Evolutionary conservation across 2,113 vertebrate genomes (phyloP), one percentile per base, ranked within the genome.

Genomic region (Macaca mulatta): DNA sequence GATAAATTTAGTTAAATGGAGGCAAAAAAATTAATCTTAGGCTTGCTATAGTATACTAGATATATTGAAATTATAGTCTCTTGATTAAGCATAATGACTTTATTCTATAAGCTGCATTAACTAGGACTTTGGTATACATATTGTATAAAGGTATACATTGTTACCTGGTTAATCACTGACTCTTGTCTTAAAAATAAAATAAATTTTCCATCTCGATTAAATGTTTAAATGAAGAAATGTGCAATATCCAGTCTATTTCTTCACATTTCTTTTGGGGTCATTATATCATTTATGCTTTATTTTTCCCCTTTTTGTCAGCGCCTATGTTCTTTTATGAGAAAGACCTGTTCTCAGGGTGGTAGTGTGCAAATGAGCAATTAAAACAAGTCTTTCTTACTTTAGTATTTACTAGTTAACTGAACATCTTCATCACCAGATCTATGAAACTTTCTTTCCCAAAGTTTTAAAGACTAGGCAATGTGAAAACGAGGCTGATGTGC

Each of bases 401-500:
- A 86, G 88, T 98, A 75, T 94, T 91, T 92, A 85, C 97, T 98
- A 98, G 98, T 98, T 98, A 98, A 84, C 85, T 91, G 43, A 98
- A 96, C 77, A 95, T 85, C 45, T 97, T 98, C 79, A 98, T 97
- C 96, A 97, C 93, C 92, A 92, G 45, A 97, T 96, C 57, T 35
- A 48, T 75, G 48, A 64, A 80, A 67, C 52, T 93, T 93, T 91
- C 52, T 89, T 85, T 90, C 52, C 25, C 45, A 5, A 82, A 55
- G 27, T 93, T 94, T 96, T 55, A 93, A 94, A 94, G 82, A 80
- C 59, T 85, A 92, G 96, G 92, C 64, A 83, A 20, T 67, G 38
- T 88, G 74, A 92, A 38, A 96, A 45, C 0, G 25, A 96, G 43
- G 48, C 83, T 96, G 27, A 61, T 35, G 45, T 94, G 84, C 3